Percentiles rank a stretch among this genome's conserved stretches.
Evolutionary conservation across 2,113 vertebrate genomes (phyloP).

Genomic region (Rhadina sibilatrix): DNA sequence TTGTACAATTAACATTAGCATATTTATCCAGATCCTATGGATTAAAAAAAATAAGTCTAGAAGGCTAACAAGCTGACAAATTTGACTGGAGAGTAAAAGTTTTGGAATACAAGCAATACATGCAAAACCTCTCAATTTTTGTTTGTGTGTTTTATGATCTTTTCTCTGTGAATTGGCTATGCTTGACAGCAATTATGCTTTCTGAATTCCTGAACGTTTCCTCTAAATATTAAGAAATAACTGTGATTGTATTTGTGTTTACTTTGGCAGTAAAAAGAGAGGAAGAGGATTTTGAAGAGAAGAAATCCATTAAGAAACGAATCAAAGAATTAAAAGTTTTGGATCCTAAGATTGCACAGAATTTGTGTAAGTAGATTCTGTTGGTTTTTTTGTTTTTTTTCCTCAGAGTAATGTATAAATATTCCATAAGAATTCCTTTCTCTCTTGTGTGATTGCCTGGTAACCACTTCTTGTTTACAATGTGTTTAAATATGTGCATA

Average conservation of each 20-base stretch:
- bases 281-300: conserved; percentile 86
- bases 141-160: not conserved
- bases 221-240: not conserved
- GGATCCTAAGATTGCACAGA: conserved; percentile 95
- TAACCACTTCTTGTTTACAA: not conserved
- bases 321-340: conserved; percentile 96
- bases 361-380: conserved; percentile 87
- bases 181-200: not conserved
- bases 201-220: not conserved
- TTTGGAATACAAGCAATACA: not conserved
- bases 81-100: not conserved
- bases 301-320: conserved; percentile 88
- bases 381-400: not conserved
- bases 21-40: not conserved
- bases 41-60: not conserved
- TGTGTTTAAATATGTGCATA: not conserved
- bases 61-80: not conserved
- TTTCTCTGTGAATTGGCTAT: not conserved
- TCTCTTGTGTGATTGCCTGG: not conserved
- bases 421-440: not conserved
- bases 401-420: not conserved
- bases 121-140: not conserved
- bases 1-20: not conserved
- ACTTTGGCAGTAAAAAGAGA: conserved; percentile 82
- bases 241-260: not conserved